Conservation (phyloP, 2,797 vertebrate species). For the Bucorvus abyssinicus region DNA sequence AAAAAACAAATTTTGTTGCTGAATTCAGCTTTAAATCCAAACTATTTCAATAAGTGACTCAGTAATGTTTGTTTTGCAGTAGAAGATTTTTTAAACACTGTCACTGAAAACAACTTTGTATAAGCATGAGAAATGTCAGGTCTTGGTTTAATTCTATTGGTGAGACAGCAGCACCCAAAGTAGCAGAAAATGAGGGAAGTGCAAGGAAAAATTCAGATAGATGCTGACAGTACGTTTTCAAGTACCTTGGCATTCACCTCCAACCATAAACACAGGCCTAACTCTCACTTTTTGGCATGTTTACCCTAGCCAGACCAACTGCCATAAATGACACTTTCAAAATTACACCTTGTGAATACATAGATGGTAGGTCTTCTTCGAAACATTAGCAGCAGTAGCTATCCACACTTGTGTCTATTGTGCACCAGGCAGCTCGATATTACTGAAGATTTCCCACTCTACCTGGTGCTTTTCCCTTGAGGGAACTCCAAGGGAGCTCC, state of each 20-base stretch:
- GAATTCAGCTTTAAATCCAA: not conserved
- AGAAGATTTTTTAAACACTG: not conserved
- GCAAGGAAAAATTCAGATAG: not conserved
- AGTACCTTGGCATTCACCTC: not conserved
- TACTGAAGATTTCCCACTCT: not conserved
- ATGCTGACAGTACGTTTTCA: not conserved
- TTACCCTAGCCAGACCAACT: not conserved
- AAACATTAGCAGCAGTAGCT: not conserved
- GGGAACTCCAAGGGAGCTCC: no score
- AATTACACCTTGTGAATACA: not conserved
- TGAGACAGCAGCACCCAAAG: not conserved
- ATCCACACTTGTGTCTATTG: not conserved
- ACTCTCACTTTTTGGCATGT: not conserved
- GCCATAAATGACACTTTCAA: not conserved
- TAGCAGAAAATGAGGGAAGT: not conserved
- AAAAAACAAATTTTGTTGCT: not conserved
- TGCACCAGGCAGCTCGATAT: not conserved
- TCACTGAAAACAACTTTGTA: not conserved
- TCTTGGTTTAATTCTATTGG: not conserved
- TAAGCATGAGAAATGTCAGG: not conserved
- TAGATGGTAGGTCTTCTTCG: not conserved
- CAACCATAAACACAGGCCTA: not conserved
- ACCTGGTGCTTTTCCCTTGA: not conserved
- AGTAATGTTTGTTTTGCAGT: not conserved
- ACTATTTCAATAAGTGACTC: not conserved